These are phyloP conservation scores for Rhogogaster chlorosoma DNA, from an alignment of 2,888 invertebrate species.

Conservation along the genomic window DNA sequence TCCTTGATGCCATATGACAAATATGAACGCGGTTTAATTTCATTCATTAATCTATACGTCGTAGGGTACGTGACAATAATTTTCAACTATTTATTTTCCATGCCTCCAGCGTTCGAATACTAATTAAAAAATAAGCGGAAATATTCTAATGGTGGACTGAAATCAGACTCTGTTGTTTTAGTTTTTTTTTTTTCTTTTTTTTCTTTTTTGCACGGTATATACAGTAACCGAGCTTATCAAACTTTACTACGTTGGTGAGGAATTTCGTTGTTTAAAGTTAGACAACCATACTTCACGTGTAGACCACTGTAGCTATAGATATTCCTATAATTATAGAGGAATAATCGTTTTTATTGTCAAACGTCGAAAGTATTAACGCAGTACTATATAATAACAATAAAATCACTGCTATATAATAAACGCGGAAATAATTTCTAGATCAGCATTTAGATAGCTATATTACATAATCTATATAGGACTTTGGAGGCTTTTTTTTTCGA, in stretches of 20 bases:
- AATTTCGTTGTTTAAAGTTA: slow-evolving; percentile 30
- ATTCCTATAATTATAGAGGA: slow-evolving; percentile 4
- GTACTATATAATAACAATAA: background rate
- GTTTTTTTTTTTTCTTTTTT: background rate
- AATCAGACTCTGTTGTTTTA: background rate
- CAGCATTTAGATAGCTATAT: background rate
- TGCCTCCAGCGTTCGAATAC: background rate
- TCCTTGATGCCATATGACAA: background rate
- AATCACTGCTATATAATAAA: background rate
- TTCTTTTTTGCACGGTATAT: background rate
- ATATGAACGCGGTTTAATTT: background rate
- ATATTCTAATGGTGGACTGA: background rate
- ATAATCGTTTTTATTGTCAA: slow-evolving; percentile 44
- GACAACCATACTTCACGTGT: background rate
- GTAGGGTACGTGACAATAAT: background rate
- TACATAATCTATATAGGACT: background rate
- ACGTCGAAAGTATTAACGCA: slow-evolving; percentile 9
- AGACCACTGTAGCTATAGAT: background rate
- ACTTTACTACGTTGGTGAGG: background rate
- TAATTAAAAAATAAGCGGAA: background rate
- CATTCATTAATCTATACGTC: background rate
- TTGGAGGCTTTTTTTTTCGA: background rate
- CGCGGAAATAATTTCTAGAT: background rate
- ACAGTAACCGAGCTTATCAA: background rate
- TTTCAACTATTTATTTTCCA: background rate